A percentile compares a stretch with the other conserved stretches of the same genome.
Evolutionary conservation across 2,888 invertebrate species (phyloP).

Genomic region (Acleris laterana): DNA sequence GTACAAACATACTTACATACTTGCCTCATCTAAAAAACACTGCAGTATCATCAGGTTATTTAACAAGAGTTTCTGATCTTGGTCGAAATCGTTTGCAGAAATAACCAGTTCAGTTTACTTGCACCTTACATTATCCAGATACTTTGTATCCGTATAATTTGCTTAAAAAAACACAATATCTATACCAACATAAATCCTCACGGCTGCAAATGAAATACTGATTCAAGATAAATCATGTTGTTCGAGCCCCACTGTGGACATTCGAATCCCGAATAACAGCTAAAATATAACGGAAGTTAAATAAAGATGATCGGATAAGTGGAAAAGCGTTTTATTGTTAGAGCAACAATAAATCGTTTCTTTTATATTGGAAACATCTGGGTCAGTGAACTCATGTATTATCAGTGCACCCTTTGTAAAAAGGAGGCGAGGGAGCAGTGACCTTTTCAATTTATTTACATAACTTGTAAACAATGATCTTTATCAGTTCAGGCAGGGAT

Average conservation of each 20-base stretch:
- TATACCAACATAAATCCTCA: not conserved
- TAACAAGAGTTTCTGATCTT: too few relatives aligned
- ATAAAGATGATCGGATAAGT: conserved; percentile 37
- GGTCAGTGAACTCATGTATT: conserved; percentile 41
- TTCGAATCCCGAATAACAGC: conserved; percentile 39
- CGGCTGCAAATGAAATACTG: not conserved
- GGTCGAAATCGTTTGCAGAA: too few relatives aligned
- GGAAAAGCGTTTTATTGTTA: conserved; percentile 39
- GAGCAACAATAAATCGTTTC: conserved; percentile 36
- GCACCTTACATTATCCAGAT: too few relatives aligned
- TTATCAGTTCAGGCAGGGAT: conserved; percentile 3
- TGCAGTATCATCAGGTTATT: too few relatives aligned
- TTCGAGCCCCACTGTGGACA: not conserved
- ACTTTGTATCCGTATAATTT: too few relatives aligned
- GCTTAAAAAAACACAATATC: too few relatives aligned
- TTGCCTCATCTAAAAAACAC: too few relatives aligned
- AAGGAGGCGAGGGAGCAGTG: conserved; percentile 14
- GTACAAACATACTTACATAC: too few relatives aligned
- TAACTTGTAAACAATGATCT: conserved; percentile 20
- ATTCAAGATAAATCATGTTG: not conserved
- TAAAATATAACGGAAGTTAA: conserved; percentile 38
- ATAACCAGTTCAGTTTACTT: too few relatives aligned
- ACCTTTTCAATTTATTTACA: conserved; percentile 29
- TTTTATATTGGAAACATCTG: conserved; percentile 29
- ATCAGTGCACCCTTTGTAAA: conserved; percentile 28